A percentile compares a stretch with the other conserved stretches of the same genome.
These are phyloP conservation scores for Smithornis capensis DNA, from an alignment of 2,113 vertebrate genomes.

Conservation along the genomic window DNA sequence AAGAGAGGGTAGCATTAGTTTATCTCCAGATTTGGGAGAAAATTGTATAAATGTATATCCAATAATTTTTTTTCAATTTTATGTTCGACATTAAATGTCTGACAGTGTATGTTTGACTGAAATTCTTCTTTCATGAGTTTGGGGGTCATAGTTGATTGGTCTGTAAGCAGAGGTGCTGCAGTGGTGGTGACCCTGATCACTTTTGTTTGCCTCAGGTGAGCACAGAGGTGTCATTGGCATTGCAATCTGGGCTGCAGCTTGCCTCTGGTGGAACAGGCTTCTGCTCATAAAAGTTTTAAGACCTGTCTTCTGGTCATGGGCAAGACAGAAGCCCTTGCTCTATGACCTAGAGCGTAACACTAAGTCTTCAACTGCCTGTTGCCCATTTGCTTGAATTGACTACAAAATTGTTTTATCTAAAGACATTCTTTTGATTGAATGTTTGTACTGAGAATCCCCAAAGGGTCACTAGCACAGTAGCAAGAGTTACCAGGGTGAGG, in stretches of 20 bases:
- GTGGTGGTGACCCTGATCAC: not conserved
- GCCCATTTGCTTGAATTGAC: not conserved
- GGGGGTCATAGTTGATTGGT: accelerated
- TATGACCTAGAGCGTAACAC: not conserved
- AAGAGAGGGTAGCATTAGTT: too few species aligned
- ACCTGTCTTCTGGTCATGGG: not conserved
- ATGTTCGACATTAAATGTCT: not conserved
- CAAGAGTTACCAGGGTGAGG: not conserved
- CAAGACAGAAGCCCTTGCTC: not conserved
- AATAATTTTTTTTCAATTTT: not conserved
- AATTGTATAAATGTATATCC: not conserved
- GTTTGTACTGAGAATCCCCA: not conserved
- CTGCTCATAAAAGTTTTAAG: not conserved
- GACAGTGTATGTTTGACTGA: not conserved
- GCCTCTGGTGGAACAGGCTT: not conserved
- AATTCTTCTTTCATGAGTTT: not conserved
- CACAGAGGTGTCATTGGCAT: not conserved
- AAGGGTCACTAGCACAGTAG: not conserved
- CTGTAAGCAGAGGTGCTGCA: not conserved
- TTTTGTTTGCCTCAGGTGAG: not conserved
- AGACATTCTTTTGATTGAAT: not conserved
- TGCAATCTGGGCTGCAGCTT: not conserved
- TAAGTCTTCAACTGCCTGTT: not conserved
- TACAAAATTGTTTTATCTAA: not conserved
- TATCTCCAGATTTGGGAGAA: not conserved